Base-by-base conservation (phyloP, 2,113 vertebrate genomes). In the Paramisgurnus dabryanus region DNA sequence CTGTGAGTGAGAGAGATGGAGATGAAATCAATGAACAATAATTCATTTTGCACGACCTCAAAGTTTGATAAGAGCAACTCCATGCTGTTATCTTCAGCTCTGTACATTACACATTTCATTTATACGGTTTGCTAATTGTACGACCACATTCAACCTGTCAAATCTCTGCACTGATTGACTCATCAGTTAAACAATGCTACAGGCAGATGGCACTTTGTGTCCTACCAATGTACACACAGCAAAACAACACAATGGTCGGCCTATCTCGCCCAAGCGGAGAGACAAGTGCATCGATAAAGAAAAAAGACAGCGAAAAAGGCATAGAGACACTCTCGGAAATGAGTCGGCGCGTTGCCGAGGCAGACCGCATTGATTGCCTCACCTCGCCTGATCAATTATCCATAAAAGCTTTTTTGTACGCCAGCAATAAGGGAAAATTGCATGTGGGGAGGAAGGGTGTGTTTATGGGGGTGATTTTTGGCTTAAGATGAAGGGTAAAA, bases 331-430 rank as follows among this genome's bases (percentile, higher is more conserved):
- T 43, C 53, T 81, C 88, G 87, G 87, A 93, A 91, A 92, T 87
- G 85, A 89, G 87, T 85, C 89, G 79, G 84, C 89, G 85, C 72
- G 88, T 86, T 86, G 86, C 89, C 84, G 81, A 85, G 84, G 87
- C 89, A 87, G 87, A 89, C 83, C 39, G 81, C 88, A 93, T 92
- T 85, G 91, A 93, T 92, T 86, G 85, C 67, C 80, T 87, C 88
- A 86, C 85, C 87, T 85, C 89, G 84, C 80, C 86, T 86, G 90
- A 91, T 91, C 90, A 91, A 93, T 92, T 91, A 90, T 86, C 90
- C 88, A 90, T 90, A 93, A 93, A 92, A 89, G 91, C 90, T 90
- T 90, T 92, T 89, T 86, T 76, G 87, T 86, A 71, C 85, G 88
- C 88, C 89, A 87, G 83, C 86, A 73, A 41, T 81, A 67, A 45